Conservation (phyloP, 2,797 vertebrate genomes). For the Liparis tanakae region DNA sequence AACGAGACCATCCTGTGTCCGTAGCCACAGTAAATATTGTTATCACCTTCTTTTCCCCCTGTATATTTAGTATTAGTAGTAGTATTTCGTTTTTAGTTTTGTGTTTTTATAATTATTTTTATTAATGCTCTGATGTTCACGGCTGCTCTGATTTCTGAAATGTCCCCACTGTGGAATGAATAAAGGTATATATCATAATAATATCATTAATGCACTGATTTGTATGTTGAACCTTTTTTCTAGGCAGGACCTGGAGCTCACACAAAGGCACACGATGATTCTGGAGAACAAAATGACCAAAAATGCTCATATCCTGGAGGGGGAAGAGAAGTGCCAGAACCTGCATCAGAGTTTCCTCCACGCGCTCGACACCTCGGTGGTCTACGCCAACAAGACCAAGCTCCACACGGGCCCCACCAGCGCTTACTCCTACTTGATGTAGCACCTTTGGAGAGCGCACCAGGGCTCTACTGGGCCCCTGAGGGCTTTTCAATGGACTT, state of each 20-base stretch:
- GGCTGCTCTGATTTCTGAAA: too few species aligned
- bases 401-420: neutral
- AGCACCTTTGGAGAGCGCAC: neutral
- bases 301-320: constrained; percentile 7
- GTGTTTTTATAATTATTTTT: too few species aligned
- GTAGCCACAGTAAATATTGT: neutral
- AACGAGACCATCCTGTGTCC: neutral
- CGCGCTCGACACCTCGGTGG: neutral
- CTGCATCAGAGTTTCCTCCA: constrained; percentile 27
- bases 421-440: neutral
- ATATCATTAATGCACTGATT: neutral
- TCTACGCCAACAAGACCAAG: constrained; percentile 23
- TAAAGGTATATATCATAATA: too few species aligned
- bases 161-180: too few species aligned
- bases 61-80: too few species aligned
- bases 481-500: neutral
- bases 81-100: too few species aligned
- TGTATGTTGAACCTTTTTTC: neutral
- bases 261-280: constrained; percentile 6
- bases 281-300: constrained; percentile 37
- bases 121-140: too few species aligned
- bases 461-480: constrained; percentile 5
- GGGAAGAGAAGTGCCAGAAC: constrained; percentile 25
- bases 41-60: too few species aligned
- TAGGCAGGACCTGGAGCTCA: constrained; percentile 24